Conservation (phyloP, 2,113 vertebrate species). For the Lepidiolamprologus cunningtoni region DNA sequence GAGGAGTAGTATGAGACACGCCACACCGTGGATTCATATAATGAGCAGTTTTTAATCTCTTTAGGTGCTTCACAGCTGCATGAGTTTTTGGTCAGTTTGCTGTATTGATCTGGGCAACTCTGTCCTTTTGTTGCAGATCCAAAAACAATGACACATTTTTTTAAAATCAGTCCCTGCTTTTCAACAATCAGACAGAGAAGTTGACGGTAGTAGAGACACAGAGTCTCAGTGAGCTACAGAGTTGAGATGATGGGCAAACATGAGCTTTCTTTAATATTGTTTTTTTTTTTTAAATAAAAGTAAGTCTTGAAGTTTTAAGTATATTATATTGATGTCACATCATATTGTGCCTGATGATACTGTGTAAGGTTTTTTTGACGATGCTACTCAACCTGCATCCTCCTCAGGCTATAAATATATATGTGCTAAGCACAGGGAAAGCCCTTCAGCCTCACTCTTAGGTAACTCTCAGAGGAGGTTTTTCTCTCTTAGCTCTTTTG, state of each 20-base stretch:
- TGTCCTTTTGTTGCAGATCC: background rate
- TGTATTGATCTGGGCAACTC: background rate
- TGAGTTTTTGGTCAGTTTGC: background rate
- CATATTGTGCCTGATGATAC: background rate
- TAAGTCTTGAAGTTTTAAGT: background rate
- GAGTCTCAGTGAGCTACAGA: background rate
- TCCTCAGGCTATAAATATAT: background rate
- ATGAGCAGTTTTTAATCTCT: background rate
- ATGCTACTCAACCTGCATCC: background rate
- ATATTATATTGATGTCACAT: background rate
- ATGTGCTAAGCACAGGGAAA: background rate
- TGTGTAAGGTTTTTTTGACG: background rate
- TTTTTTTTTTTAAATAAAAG: background rate
- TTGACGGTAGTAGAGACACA: background rate
- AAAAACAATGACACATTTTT: background rate
- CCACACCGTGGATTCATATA: background rate
- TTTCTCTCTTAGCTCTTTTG: background rate
- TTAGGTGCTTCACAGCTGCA: background rate
- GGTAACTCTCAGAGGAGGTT: background rate
- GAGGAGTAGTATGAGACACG: background rate
- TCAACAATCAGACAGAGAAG: background rate
- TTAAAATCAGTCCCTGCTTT: fast-evolving
- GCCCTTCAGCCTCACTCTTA: background rate
- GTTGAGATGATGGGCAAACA: background rate
- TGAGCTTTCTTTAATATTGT: background rate